Conservation (phyloP, 2,888 invertebrate genomes). For the Cryptocephalus moraei region DNA sequence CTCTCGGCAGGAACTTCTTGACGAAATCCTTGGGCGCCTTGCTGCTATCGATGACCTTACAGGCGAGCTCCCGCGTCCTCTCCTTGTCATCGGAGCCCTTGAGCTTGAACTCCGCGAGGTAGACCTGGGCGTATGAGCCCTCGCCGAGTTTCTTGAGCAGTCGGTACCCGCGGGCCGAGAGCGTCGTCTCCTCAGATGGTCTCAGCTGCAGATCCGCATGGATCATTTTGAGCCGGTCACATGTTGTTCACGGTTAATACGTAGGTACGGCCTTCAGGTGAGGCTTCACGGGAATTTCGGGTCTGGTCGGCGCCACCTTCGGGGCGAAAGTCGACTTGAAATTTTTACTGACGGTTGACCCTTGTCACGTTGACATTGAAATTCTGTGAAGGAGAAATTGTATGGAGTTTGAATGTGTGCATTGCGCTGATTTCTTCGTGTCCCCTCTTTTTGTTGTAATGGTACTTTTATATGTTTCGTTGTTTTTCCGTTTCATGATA, state of each 20-base stretch:
- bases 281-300: too few species aligned
- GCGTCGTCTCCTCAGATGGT: conserved; percentile 51
- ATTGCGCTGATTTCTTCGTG: too few species aligned
- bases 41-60: conserved; percentile 62
- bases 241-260: neutral
- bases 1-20: conserved; percentile 71
- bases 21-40: conserved; percentile 68
- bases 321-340: too few species aligned
- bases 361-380: too few species aligned
- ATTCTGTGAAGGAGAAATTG: too few species aligned
- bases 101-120: conserved; percentile 28
- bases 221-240: conserved; percentile 13
- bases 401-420: too few species aligned
- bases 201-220: conserved; percentile 35
- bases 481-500: too few species aligned
- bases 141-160: conserved; percentile 58
- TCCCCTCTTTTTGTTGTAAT: too few species aligned
- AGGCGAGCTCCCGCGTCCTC: conserved; percentile 43
- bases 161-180: conserved; percentile 52
- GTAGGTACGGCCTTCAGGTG: too few species aligned
- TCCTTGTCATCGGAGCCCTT: conserved; percentile 7
- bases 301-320: too few species aligned
- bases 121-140: conserved; percentile 68
- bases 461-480: too few species aligned
- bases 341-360: too few species aligned